Percentiles rank a stretch among this genome's conserved stretches.
These are phyloP conservation scores for Deladenus siricidicola DNA, from an alignment of 2,888 invertebrate genomes.

Conservation along the genomic window DNA sequence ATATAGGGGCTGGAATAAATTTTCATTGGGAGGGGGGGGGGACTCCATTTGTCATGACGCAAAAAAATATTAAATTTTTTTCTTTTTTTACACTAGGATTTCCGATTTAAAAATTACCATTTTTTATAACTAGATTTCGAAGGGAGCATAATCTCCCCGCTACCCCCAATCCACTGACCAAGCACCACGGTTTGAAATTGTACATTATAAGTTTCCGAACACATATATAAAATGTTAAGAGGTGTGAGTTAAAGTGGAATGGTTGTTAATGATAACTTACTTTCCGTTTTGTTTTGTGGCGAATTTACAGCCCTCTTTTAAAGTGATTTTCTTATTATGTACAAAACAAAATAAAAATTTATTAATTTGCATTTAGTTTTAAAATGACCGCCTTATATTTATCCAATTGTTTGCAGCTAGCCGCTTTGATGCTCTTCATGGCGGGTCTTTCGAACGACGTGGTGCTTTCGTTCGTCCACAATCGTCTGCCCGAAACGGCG, in stretches of 20 bases:
- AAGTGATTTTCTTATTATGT: neutral
- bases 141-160: too few relatives aligned
- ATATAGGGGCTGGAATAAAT: too few relatives aligned
- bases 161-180: too few relatives aligned
- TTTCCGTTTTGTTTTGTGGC: neutral
- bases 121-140: too few relatives aligned
- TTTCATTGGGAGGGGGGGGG: too few relatives aligned
- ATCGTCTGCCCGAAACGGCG: slow-evolving; percentile 70
- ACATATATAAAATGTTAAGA: too few relatives aligned
- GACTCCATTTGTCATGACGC: too few relatives aligned
- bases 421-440: slow-evolving; percentile 39
- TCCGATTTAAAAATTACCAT: too few relatives aligned
- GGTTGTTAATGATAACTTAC: slow-evolving; percentile 2
- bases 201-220: too few relatives aligned
- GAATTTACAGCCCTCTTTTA: slow-evolving; percentile 9
- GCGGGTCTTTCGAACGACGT: slow-evolving; percentile 45
- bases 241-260: neutral
- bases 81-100: too few relatives aligned
- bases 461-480: slow-evolving; percentile 72
- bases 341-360: neutral
- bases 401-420: slow-evolving; percentile 29
- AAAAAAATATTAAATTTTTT: too few relatives aligned
- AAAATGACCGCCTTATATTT: neutral
- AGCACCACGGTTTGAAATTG: too few relatives aligned
- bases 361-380: neutral